These are phyloP conservation scores for Brachionus calyciflorus DNA, from an alignment of 1,140 invertebrate species.

Conservation along the genomic window DNA sequence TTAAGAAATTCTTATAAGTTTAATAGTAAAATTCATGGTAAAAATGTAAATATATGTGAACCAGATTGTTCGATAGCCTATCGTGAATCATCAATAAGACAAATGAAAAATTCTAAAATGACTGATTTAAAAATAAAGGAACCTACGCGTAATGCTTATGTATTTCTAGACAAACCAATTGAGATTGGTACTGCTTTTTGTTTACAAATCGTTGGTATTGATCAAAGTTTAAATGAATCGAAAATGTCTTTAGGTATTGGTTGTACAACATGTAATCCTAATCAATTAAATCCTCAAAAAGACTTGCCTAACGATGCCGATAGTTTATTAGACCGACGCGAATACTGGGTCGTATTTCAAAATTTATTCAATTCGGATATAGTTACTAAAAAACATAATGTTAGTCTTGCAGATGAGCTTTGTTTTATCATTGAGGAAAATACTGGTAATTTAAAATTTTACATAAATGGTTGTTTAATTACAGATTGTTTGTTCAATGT, in stretches of 20 bases:
- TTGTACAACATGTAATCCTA: constrained; percentile 81
- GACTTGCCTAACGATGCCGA: constrained; percentile 90
- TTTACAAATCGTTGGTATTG: constrained; percentile 39
- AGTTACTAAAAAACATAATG: constrained; percentile 83
- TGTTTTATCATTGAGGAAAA: constrained; percentile 27
- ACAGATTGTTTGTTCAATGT: constrained; percentile 39
- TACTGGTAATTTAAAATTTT: constrained; percentile 40
- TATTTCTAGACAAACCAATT: constrained; percentile 25
- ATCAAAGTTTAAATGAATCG: constrained; percentile 27
- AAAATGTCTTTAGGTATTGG: constrained; percentile 8
- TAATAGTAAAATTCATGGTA: constrained; percentile 13
- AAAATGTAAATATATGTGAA: constrained; percentile 37
- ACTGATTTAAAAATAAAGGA: background rate
- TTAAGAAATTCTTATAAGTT: background rate
- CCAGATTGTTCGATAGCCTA: constrained; percentile 38
- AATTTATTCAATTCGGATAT: constrained; percentile 79
- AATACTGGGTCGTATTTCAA: constrained; percentile 94
- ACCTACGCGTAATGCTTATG: constrained; percentile 38
- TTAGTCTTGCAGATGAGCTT: constrained; percentile 70
- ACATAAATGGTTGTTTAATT: constrained; percentile 19
- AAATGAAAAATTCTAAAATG: background rate
- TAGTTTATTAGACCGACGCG: constrained; percentile 81
- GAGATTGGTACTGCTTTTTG: constrained; percentile 5
- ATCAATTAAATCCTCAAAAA: constrained; percentile 65
- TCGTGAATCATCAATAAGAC: background rate